Base-by-base conservation (phyloP, 2,888 invertebrate genomes). In the Bruchidius siliquastri region DNA sequence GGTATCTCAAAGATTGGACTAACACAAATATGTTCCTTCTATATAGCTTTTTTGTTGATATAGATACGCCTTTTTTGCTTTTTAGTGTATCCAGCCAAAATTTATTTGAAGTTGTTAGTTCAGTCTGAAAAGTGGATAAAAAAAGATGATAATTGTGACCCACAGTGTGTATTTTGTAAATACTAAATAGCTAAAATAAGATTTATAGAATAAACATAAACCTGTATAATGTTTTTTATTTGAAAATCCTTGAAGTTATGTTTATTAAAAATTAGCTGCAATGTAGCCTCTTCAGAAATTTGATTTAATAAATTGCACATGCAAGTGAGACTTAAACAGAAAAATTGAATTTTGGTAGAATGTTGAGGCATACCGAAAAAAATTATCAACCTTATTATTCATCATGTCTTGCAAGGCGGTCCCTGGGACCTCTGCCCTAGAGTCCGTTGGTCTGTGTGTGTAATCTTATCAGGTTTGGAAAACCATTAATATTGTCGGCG, bases 121-220 rank as follows among this genome's bases (percentile, higher is more conserved):
- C 49, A 49, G 13, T 49, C 49, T 13, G 49, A 49, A 49, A 49
- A 49, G 49, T 49, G 49, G 49, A 49, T 49, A 71, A 69, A 71
- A 73, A 72, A n/a, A n/a, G 71, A 72, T 70, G 71, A 73, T 73
- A 77, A 79, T 78, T 81, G 80, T 76, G 79, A 79, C 77, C 78
- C 79, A 80, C 80, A 82, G 81, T 84, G 83, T 84, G 84, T 84
- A 84, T 84, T 84, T 85, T 84, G 84, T 84, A 85, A 83, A 84
- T 84, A 85, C 81, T 83, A 84, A 83, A 84, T 83, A 83, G 82
- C 77, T 82, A 83, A 81, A 79, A 80, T 82, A 84, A 83, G 82
- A 81, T 84, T 84, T 84, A 84, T 84, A 84, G 82, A 84, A 84
- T 83, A 83, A 84, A 82, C 68, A 67, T 73, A 75, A 72, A 76